Evolutionary conservation across 2,113 vertebrate genomes (phyloP), one percentile per base, ranked within the genome.

Genomic region (Telmatochromis sp.): DNA sequence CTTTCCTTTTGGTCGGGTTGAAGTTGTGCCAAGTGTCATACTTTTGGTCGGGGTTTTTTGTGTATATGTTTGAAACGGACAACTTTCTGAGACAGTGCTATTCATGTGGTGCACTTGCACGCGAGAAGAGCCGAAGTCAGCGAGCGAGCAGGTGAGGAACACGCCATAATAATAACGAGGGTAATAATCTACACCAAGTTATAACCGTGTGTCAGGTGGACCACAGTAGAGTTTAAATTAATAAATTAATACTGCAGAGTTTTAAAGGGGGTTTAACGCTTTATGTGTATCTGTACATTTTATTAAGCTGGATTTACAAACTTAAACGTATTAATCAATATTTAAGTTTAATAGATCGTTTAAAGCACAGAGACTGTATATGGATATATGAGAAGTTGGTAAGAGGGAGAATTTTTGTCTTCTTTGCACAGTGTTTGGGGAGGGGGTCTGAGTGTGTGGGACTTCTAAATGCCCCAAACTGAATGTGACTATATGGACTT

Each of bases 71-170:
- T 42, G 84, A 13, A 35, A 33, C 78, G n/a, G 73, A 11, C 60
- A 89, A 91, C 54, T 81, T 82, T 60, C 4, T 19, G 51, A 47
- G 73, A 86, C 58, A 21, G 8, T 3, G 60, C 26, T 55, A 78
- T 63, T 26, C 63, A 89, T 80, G 80, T 55, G 91, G 3, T 23
- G 90, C 57, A 2, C 58, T 4, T 45, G 90, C 84, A 2, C 37
- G n/a, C 80, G 90, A 78, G 53, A 7, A 6, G 60, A 65, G 60
- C 2, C 54, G 33, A 82, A 78, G 57, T 53, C 31, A 83, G 83
- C 6, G 81, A 82, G 60, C 91, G 84, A 92, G 88, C 91, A 95
- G 94, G 95, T 95, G 93, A 14, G 80, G 21, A 31, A 60, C 15
- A 15, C 8, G 2, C 75, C 14, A 4, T 26, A 19, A 5, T 65